A percentile compares a stretch with the other conserved stretches of the same genome.
phyloP scores from a whole-genome alignment of 2,113 vertebrate genomes.

The Pandion haliaetus region DNA sequence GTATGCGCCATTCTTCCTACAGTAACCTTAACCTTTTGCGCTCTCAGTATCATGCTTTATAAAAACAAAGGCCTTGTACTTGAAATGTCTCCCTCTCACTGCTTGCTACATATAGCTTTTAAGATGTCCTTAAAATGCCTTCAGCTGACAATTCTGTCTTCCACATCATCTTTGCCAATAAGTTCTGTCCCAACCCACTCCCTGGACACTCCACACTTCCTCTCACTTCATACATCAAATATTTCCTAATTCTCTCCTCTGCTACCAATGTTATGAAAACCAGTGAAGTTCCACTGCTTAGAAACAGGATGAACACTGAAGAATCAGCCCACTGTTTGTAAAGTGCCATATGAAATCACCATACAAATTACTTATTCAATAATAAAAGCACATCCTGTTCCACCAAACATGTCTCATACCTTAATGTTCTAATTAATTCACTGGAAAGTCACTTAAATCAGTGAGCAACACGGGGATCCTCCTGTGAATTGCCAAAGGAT shows the following conservation, averaged over 20 bases:
- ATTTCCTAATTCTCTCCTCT: not conserved
- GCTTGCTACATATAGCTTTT: not conserved
- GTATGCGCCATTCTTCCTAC: not conserved
- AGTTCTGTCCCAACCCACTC: not conserved
- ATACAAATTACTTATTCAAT: slow-evolving; percentile 12
- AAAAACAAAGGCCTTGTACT: not conserved
- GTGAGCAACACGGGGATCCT: not conserved
- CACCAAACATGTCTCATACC: not conserved
- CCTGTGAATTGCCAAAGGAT: not conserved
- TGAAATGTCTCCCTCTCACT: not conserved
- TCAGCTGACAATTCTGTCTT: not conserved
- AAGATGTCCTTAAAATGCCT: not conserved
- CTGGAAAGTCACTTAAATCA: slow-evolving; percentile 9
- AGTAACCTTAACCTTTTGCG: not conserved
- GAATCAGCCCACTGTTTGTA: not conserved
- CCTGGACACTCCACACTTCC: not conserved
- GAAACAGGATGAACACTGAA: not conserved
- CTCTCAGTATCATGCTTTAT: not conserved
- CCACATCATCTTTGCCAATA: not conserved
- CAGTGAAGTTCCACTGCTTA: not conserved
- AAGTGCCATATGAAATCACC: slow-evolving; percentile 18
- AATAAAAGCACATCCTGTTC: slow-evolving; percentile 13
- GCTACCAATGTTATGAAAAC: not conserved
- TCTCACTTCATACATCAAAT: not conserved
- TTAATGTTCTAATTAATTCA: slow-evolving; percentile 12